Percentiles rank a stretch among this genome's conserved stretches.
Evolutionary conservation across 2,888 invertebrate species (phyloP).

Genomic region (Lacanobia wlatinum): DNA sequence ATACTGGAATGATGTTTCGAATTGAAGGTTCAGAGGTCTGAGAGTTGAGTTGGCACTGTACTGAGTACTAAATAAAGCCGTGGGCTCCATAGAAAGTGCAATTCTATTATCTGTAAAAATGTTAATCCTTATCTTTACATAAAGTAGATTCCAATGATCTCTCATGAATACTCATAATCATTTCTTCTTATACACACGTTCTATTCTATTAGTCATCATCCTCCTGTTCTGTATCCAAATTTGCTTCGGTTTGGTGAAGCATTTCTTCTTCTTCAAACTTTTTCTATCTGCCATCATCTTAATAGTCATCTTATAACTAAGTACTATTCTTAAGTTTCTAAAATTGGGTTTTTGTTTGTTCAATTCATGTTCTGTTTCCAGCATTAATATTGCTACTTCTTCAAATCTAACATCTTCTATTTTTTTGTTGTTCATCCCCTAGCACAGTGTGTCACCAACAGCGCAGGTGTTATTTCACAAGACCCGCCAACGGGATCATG

Average conservation of each 20-base stretch:
- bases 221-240: background rate
- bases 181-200: background rate
- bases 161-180: background rate
- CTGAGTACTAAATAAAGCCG: background rate
- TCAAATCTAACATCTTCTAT: background rate
- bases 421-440: conserved; percentile 20
- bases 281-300: background rate
- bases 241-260: background rate
- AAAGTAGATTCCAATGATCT: background rate
- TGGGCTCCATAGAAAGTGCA: too few species aligned
- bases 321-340: background rate
- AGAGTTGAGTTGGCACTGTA: background rate
- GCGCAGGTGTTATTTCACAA: conserved; percentile 56
- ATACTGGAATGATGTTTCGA: conserved; percentile 7
- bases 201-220: background rate
- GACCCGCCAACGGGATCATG: conserved; percentile 57
- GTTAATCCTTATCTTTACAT: background rate
- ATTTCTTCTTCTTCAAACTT: background rate
- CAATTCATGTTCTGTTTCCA: accelerated
- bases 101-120: background rate
- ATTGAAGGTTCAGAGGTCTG: background rate
- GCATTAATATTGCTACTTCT: background rate
- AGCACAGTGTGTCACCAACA: conserved; percentile 39
- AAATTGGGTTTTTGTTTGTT: background rate
- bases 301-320: background rate